Base-by-base conservation (phyloP, 1,140 invertebrate genomes). In the Bombus pascuorum region DNA sequence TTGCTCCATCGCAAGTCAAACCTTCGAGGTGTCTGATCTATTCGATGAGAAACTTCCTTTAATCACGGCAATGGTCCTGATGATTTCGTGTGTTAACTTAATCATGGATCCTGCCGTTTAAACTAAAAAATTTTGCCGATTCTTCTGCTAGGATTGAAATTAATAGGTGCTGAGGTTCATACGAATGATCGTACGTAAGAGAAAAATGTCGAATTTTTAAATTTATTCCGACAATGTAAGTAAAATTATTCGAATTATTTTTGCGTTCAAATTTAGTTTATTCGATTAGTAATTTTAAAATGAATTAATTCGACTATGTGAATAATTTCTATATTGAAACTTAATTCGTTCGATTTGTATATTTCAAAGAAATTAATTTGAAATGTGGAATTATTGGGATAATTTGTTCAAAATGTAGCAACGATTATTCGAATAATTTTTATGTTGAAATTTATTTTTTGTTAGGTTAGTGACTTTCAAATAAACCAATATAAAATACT, bases 11-110 rank as follows among this genome's bases (percentile, higher is more conserved):
- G 28, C 1, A 53, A 59, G 66, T 37, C 37, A 70, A 47, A 72
- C 53, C 66, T 85, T 80, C 57, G 42, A 85, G 68, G 66, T 59
- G 77, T 80, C 83, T 85, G n/a, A 57, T 65, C 42, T 34, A 66
- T 73, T 81, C 77, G 53, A 53, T 57, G 83, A 6, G 68, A 73
- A 85, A 81, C 32, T 85, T 85, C 42, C 57, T 85, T 68, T 72
- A 85, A 87, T 77, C 81, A 70, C 22, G 57, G 12, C 42, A 76
- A 47, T 83, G 57, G 25, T 37, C 39, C 59, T 18, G 28, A 9
- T 47, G 59, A 76, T 47, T 32, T 42, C 34, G 39, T 66, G 42
- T 74, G 59, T 66, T 82, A 75, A 65, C 42, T 65, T 47, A 37
- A 75, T 53, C 72, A 59, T 59, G 32, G 12, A 75, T 42, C 25